Percentiles rank a stretch among this genome's conserved stretches.
Conservation (phyloP, 2,888 invertebrate genomes). For the Ellobium chinense region DNA sequence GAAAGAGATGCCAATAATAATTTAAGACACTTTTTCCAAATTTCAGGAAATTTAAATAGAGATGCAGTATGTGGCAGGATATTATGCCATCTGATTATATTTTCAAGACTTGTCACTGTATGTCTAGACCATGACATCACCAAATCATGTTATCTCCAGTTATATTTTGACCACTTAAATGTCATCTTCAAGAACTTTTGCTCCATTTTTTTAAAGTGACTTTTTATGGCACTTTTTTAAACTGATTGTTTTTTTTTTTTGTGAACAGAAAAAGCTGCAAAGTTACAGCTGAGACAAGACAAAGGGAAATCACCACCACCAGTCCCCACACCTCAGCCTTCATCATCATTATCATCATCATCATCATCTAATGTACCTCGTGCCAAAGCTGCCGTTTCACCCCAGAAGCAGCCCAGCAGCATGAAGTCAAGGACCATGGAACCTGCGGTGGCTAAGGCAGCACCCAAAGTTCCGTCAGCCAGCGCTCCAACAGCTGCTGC, state of each 20-base stretch:
- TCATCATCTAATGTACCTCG: slow-evolving; percentile 31
- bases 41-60: no score
- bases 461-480: slow-evolving; percentile 37
- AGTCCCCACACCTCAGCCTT: slow-evolving; percentile 25
- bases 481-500: slow-evolving; percentile 27
- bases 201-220: no score
- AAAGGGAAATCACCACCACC: slow-evolving; percentile 51
- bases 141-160: no score
- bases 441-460: slow-evolving; percentile 31
- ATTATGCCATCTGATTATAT: no score
- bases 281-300: slow-evolving; percentile 50
- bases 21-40: no score
- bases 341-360: slow-evolving; percentile 32
- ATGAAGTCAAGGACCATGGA: slow-evolving; percentile 41
- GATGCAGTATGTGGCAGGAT: no score
- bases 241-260: neutral
- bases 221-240: neutral
- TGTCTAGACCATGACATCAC: no score
- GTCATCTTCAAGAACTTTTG: no score
- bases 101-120: no score
- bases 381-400: slow-evolving; percentile 42
- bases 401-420: slow-evolving; percentile 37
- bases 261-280: slow-evolving; percentile 53
- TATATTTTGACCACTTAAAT: no score
- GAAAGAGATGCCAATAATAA: no score